Base-by-base conservation (phyloP, 2,113 vertebrate genomes). In the Lamprotornis superbus region DNA sequence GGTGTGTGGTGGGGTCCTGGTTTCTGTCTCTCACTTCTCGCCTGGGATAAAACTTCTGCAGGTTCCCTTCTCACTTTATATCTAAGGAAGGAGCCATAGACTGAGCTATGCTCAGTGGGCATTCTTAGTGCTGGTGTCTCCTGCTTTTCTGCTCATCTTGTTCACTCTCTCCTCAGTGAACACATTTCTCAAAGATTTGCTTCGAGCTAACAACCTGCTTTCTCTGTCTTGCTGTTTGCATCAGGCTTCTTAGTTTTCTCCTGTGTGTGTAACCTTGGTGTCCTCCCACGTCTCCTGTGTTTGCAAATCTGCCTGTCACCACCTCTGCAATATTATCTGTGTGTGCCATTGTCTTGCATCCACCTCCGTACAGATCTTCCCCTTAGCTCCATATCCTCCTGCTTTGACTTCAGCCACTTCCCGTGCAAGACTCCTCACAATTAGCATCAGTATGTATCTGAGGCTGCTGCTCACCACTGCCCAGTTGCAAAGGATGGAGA, bases 271-370 rank as follows among this genome's bases (percentile, higher is more conserved):
- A 97, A 94, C 93, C 92, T 89, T 89, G 53, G 77, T 73, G 89
- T 94, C 92, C 96, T 97, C 96, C 95, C 86, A 96, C 92, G 1
- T 68, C 92, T 94, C 69, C 69, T 69, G 52, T 95, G 94, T 97
- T 96, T 96, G 95, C 94, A 97, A 95, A 97, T 95, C 93, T 96
- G 94, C 90, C 90, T 94, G 80, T 96, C 94, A 96, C 92, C 90
- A 89, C 94, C 93, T 87, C 95, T 93, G 90, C 93, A 90, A 35
- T 89, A 96, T 64, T 93, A 90, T 93, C 87, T 94, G 4, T 25
- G 60, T 92, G 79, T 83, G 92, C 85, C 76, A 55, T 52, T 95
- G 90, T 94, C 86, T 94, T 39, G 21, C 37, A 84, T 56, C 93
- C 90, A 90, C 90, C 92, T 96, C 88, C 25, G 0, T 86, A 47